A percentile compares a stretch with the other conserved stretches of the same genome.
Evolutionary conservation across 2,113 vertebrate genomes (phyloP).

Genomic region (Oryctolagus cuniculus): mOryCun1.1 NC_091442.1:73587001-73587500

Average conservation of each 20-base stretch:
- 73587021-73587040: background rate
- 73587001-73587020: background rate
- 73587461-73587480: background rate
- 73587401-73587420: background rate
- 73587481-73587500: background rate
- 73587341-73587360: background rate
- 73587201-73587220: background rate
- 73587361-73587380: slow-evolving; percentile 32
- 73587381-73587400: background rate
- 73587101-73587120: background rate
- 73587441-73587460: background rate
- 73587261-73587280: background rate
- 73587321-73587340: background rate
- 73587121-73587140: background rate
- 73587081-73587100: background rate
- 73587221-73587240: background rate
- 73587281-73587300: background rate
- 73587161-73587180: background rate
- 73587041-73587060: background rate
- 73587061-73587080: background rate
- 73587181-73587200: background rate
- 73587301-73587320: background rate
- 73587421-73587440: background rate
- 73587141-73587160: background rate
- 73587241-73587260: slow-evolving; percentile 30